Base-by-base conservation (phyloP, 2,888 invertebrate genomes). In the Eremobia ochroleuca region DNA sequence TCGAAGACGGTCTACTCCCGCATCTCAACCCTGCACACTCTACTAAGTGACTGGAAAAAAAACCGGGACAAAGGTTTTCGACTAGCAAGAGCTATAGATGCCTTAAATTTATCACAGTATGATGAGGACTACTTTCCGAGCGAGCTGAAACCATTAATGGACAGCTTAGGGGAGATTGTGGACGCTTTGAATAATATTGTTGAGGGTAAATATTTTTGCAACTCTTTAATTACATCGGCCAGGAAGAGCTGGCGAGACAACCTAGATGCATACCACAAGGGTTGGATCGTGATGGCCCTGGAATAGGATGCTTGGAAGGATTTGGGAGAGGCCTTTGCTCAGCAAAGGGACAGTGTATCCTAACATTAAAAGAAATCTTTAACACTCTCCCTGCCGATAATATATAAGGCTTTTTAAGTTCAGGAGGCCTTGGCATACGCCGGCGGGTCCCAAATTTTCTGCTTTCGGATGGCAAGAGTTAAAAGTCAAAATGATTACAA, bases 1-100 rank as follows among this genome's bases (percentile, higher is more conserved):
- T 92, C 95, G 1, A 96, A 94, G 89, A 95, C 95, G 0, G 94
- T 96, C 13, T 96, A 93, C 80, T 94, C 93, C 8, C 96, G 96
- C 81, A 84, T 96, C 43, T 93, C 94, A 0, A 94, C 92, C 46
- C 87, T 97, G 13, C 94, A 96, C 79, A 83, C 87, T 0, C 86
- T 95, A 21, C 65, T 97, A 62, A 89, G 79, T 65, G 93, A 96
- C 76, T 97, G 97, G 97, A 77, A 86, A 11, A 90, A 88, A 68
- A 75, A 95, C n/a, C 92, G 89, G 73, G 93, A 92, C 3, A 96
- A 94, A 85, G 96, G 96, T 31, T 90, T 91, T 15, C 93, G 92
- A 72, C 76, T 94, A 15, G 94, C 94, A 70, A 93, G 91, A 87
- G 90, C 92, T 5, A 91, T 96, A 70, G 90, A 91, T 4, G 90